Percentiles rank a stretch among this genome's conserved stretches.
Evolutionary conservation across 2,113 vertebrate genomes (phyloP).

Genomic region (Pithys albifrons): DNA sequence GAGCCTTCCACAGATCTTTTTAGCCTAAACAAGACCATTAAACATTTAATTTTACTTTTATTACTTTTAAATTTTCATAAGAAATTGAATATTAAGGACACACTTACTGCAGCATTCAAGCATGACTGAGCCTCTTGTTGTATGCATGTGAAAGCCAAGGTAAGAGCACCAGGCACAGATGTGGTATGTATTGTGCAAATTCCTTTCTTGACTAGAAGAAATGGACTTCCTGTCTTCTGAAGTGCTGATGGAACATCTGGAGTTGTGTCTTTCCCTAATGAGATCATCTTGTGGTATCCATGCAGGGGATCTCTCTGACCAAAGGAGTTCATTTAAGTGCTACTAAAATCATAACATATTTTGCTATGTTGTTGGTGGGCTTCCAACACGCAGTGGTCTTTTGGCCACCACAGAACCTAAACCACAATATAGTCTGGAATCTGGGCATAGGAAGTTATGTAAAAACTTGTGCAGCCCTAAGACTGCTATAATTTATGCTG

Average conservation of each 20-base stretch:
- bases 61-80: slow-evolving; percentile 78
- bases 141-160: neutral
- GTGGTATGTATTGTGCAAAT: neutral
- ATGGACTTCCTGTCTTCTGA: neutral
- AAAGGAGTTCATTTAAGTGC: neutral
- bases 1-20: slow-evolving; percentile 73
- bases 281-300: neutral
- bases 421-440: neutral
- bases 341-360: neutral
- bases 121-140: neutral
- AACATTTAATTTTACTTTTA: slow-evolving; percentile 77
- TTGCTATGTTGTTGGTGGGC: neutral
- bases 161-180: neutral
- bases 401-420: neutral
- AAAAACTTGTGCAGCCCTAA: neutral
- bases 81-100: slow-evolving; percentile 53
- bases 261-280: neutral
- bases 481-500: neutral
- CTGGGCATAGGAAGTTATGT: neutral
- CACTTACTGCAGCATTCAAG: slow-evolving; percentile 45
- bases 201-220: neutral
- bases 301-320: neutral
- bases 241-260: neutral
- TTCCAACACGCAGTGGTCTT: neutral
- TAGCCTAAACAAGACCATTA: slow-evolving; percentile 75